Conservation (phyloP, 2,888 invertebrate species). For the Criorhina ranunculi region DNA sequence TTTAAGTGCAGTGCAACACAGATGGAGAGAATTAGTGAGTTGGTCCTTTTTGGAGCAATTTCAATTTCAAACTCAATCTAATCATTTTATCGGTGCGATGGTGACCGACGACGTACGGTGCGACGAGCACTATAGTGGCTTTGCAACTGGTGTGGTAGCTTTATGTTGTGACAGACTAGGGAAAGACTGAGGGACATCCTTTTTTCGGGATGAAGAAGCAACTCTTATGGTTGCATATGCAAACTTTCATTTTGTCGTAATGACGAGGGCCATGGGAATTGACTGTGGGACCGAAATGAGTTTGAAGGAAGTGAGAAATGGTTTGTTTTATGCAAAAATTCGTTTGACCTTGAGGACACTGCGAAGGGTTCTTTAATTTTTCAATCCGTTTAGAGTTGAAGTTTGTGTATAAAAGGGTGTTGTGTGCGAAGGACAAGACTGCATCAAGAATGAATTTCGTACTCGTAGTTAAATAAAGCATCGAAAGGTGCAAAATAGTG, state of each 20-base stretch:
- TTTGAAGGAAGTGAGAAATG: too few relatives aligned
- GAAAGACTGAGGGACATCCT: slow-evolving; percentile 39
- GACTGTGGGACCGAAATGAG: slow-evolving; percentile 35
- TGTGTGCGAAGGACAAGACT: too few relatives aligned
- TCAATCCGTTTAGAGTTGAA: too few relatives aligned
- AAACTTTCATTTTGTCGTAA: slow-evolving; percentile 44
- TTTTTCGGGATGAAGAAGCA: slow-evolving; percentile 17
- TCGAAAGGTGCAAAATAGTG: too few relatives aligned
- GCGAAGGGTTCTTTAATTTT: too few relatives aligned
- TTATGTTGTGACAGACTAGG: slow-evolving; percentile 6
- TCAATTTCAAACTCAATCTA: slow-evolving; percentile 67
- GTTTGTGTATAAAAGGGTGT: too few relatives aligned
- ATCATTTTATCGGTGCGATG: slow-evolving; percentile 44
- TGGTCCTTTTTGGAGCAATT: slow-evolving; percentile 47
- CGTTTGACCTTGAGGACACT: too few relatives aligned
- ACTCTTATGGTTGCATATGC: slow-evolving; percentile 36
- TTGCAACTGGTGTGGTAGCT: slow-evolving; percentile 21
- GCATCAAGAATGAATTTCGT: too few relatives aligned
- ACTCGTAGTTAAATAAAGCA: too few relatives aligned
- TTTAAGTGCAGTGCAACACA: slow-evolving; percentile 10
- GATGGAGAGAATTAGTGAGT: slow-evolving; percentile 28
- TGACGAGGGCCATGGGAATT: not conserved
- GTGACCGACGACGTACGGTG: slow-evolving; percentile 11
- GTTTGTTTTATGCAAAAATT: not conserved
- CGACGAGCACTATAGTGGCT: not conserved